Evolutionary conservation across 2,888 invertebrate genomes (phyloP), one percentile per base, ranked within the genome.

Genomic region (Scaptomyza reducta): DNA sequence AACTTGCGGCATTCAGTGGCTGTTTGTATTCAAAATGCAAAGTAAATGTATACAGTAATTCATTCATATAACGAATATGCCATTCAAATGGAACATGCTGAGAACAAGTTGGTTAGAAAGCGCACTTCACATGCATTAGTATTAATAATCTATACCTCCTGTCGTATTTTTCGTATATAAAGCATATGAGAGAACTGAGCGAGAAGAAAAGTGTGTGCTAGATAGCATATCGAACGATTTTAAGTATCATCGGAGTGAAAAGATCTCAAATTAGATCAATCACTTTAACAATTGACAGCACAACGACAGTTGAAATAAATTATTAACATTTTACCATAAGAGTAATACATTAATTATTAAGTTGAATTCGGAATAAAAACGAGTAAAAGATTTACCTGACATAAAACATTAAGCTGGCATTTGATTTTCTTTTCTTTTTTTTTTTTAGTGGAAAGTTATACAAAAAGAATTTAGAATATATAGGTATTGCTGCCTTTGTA

Each of bases 401-500:
- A 87, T 74, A 58, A 70, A 84, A 84, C 84, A 84, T 78, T 81
- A 68, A 76, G 81, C 74, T 81, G 74, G 74, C 74, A 74, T 40
- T 40, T 38, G 38, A 38, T 16, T 7, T 7, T n/a, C 0, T 35
- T 14, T 38, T 31, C 3, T 46, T 46, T 72, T 45, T 64, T 45
- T 55, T 50, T 63, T 62, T 79, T 69, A 74, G 72, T 77, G 66
- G 63, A 77, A 83, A 84, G 69, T 71, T 74, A 77, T 62, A 72
- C 75, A 84, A 72, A 79, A 69, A 70, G 67, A 81, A 82, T 82
- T 94, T 95, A 96, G 94, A 93, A 96, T 94, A 96, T 96, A 94
- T 96, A 96, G 91, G 96, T 96, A 95, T 96, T 95, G 94, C 96
- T 96, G 95, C 94, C 90, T 89, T 91, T 94, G 93, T 94, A 93